Base-by-base conservation (phyloP, 2,113 vertebrate species). In the Halichoeres trimaculatus region DNA sequence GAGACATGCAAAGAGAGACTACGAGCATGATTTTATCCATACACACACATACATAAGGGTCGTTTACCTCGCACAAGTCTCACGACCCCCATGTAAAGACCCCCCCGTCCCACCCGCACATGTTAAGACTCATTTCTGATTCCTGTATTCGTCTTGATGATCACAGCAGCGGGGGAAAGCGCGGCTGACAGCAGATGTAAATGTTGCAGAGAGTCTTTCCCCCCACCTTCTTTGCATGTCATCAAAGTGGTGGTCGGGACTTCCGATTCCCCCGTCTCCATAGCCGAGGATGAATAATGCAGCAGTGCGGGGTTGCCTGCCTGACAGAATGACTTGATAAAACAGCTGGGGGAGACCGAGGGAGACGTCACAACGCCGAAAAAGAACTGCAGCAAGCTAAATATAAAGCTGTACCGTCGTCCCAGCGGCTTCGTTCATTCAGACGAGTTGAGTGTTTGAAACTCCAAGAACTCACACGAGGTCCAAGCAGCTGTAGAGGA, bases 251-350 rank as follows among this genome's bases (percentile, higher is more conserved):
- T 75, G 79, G 84, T 86, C 52, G 85, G 88, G 85, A 90, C 85
- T 89, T 90, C 88, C 78, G 65, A 88, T 71, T 78, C 84, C 78
- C 77, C 58, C 17, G 63, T 92, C 81, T 91, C 85, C 20, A 72
- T 87, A 84, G 83, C 88, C 82, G 80, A 61, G 75, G 24, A 85
- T 91, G 85, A 93, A 91, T 91, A 90, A 92, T 92, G 87, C 81
- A 92, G 85, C 64, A 83, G 70, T 80, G 81, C 57, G 78, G 91
- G 85, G 84, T 87, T 89, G 87, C 84, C 89, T 91, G 77, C 80
- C 77, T 87, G 86, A 84, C 79, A 85, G 86, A 83, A 74, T 81
- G 78, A 88, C 76, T 89, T 85, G 74, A 86, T 83, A 72, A 78
- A 88, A 90, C 85, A 89, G 85, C 84, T 87, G 87, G 80, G 81